Percentiles rank a stretch among this genome's conserved stretches.
Conservation (phyloP, 2,888 invertebrate genomes). For the Meliscaeva auricollis region DNA sequence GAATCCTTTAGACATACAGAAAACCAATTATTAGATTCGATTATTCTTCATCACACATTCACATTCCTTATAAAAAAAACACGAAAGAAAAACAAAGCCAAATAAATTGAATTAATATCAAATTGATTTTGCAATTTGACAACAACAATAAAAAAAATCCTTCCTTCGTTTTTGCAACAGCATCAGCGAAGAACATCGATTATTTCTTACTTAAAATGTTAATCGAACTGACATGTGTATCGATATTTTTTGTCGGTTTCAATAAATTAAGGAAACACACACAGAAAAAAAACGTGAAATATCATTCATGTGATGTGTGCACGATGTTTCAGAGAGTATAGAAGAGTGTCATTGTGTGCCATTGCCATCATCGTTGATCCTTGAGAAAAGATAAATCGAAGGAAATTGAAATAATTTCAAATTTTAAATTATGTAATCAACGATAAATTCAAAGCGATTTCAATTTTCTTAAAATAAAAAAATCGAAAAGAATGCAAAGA, state of each 20-base stretch:
- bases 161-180: not conserved
- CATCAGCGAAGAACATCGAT: conserved; percentile 31
- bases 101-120: conserved; percentile 12
- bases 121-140: conserved; percentile 30
- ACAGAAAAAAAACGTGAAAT: not conserved
- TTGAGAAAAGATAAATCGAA: conserved; percentile 22
- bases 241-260: conserved; percentile 21
- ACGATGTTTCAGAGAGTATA: too few relatives aligned
- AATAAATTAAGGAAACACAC: not conserved
- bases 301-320: not conserved
- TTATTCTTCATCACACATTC: too few relatives aligned
- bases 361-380: conserved; percentile 10
- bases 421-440: conserved; percentile 62
- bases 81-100: not conserved
- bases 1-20: not conserved
- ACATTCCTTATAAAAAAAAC: not conserved
- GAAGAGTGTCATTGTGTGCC: not conserved
- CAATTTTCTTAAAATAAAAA: conserved; percentile 24
- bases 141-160: not conserved
- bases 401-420: conserved; percentile 56
- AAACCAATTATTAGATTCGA: too few relatives aligned
- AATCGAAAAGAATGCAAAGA: not conserved
- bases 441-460: conserved; percentile 47
- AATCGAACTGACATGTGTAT: conserved; percentile 51
- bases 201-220: conserved; percentile 49